Base-by-base conservation (phyloP, 2,113 vertebrate species). In the Lasiurus borealis region DNA sequence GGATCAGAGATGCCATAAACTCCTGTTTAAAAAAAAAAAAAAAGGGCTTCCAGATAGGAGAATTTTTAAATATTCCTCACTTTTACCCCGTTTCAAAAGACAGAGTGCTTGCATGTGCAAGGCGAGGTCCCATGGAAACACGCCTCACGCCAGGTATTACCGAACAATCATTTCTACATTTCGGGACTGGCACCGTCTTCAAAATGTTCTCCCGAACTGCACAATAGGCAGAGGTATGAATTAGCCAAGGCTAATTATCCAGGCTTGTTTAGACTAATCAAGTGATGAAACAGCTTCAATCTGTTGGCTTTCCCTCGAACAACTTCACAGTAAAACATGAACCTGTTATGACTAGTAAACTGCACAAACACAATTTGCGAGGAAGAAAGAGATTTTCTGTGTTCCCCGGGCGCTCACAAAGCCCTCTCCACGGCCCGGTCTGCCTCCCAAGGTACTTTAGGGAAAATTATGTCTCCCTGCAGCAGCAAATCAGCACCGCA, bases 141-240 rank as follows among this genome's bases (percentile, higher is more conserved):
- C 50, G 36, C 40, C 54, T 94, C 59, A 46, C 84, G 83, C 52
- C 75, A 80, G 80, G 40, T 87, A 82, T 92, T 76, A 62, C 1
- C 83, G 88, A 92, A 66, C 25, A 88, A 95, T 96, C 94, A 95
- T 91, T 89, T 84, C 80, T 85, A 68, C 88, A 59, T 91, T 94
- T 95, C 92, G 86, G 73, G 94, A 92, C 86, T 78, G 93, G 92
- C 69, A 62, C 80, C 40, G 15, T 66, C 94, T 97, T 95, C 90
- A 87, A 66, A 92, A 97, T 54, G 88, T 91, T 83, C 68, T 52
- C 83, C 86, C 71, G 23, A 57, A 71, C 52, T 68, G 66, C 71
- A 91, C 96, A 91, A 93, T 66, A 93, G 92, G 89, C 25, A n/a
- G 31, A 94, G 88, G 86, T 81, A 96, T 94, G 95, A 96, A 95